phyloP scores from a whole-genome alignment of 2,113 vertebrate species.

The Petrocephalus zakoni region DNA sequence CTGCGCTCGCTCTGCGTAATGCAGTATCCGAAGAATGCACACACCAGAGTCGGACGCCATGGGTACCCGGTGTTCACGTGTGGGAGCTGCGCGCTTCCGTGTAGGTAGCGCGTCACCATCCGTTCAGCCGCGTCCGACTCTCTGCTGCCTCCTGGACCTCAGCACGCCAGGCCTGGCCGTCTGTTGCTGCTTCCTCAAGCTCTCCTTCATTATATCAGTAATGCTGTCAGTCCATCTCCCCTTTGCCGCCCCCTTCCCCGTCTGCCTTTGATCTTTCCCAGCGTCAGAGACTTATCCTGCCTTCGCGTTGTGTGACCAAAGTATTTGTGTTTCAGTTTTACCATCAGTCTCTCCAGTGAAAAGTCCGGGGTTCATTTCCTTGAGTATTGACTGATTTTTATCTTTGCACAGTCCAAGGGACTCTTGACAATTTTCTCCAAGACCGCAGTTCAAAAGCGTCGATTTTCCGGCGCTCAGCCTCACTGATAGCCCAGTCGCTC shows the following conservation, averaged over 20 bases:
- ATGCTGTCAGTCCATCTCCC: neutral
- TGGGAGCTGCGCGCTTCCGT: neutral
- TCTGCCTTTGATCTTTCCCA: constrained; percentile 2
- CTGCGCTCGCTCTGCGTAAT: neutral
- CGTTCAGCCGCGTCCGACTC: neutral
- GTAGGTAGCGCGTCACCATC: neutral
- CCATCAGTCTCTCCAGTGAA: neutral
- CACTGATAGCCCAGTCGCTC: neutral
- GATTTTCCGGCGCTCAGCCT: constrained; percentile 1
- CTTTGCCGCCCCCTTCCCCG: neutral
- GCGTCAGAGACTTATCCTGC: neutral
- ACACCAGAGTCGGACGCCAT: neutral
- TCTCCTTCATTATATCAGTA: neutral
- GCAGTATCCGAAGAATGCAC: neutral
- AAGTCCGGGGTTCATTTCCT: neutral
- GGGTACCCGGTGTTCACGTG: neutral
- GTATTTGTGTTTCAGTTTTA: constrained; percentile 4
- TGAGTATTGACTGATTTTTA: constrained; percentile 6
- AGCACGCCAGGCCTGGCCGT: neutral
- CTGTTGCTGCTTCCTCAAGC: neutral
- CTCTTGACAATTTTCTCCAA: neutral
- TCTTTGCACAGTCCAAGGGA: neutral
- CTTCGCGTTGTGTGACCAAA: neutral
- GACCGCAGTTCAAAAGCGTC: neutral
- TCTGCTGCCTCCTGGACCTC: neutral